Conservation (phyloP, 2,888 invertebrate genomes). For the Hydroisotoma schaefferi region DNA sequence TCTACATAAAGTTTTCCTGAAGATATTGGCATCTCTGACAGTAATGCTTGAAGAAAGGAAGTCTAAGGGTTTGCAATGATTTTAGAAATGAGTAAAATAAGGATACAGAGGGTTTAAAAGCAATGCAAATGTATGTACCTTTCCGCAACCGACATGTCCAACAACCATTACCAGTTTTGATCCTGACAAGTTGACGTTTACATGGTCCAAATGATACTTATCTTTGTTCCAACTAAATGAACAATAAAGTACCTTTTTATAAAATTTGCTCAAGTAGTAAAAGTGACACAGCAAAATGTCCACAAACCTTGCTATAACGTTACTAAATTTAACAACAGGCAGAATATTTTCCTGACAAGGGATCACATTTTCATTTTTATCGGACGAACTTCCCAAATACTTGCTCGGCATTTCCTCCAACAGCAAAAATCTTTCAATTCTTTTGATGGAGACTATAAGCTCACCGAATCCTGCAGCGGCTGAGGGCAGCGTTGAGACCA, state of each 20-base stretch:
- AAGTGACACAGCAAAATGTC: neutral
- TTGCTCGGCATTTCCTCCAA: conserved; percentile 33
- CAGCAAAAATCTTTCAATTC: conserved; percentile 58
- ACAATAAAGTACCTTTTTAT: neutral
- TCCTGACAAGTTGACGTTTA: conserved; percentile 64
- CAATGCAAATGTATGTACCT: neutral
- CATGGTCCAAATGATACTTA: conserved; percentile 59
- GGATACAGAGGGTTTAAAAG: neutral
- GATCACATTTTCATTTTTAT: conserved; percentile 8
- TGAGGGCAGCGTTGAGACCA: conserved; percentile 82
- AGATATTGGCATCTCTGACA: conserved; percentile 54
- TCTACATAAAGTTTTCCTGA: conserved; percentile 51
- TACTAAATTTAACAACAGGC: conserved; percentile 35
- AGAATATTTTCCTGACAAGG: conserved; percentile 12
- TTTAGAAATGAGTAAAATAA: neutral
- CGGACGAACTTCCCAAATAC: conserved; percentile 17
- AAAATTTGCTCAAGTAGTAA: neutral
- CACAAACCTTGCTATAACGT: conserved; percentile 27
- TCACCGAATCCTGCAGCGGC: conserved; percentile 78
- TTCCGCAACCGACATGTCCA: conserved; percentile 46
- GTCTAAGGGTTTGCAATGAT: conserved; percentile 14
- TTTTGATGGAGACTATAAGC: conserved; percentile 68
- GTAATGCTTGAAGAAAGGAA: conserved; percentile 49
- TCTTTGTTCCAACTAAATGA: conserved; percentile 29
- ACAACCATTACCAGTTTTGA: conserved; percentile 57